A percentile compares a stretch with the other conserved stretches of the same genome.
phyloP scores from a whole-genome alignment of 2,797 vertebrate genomes.

The Macropus fuliginosus region DNA sequence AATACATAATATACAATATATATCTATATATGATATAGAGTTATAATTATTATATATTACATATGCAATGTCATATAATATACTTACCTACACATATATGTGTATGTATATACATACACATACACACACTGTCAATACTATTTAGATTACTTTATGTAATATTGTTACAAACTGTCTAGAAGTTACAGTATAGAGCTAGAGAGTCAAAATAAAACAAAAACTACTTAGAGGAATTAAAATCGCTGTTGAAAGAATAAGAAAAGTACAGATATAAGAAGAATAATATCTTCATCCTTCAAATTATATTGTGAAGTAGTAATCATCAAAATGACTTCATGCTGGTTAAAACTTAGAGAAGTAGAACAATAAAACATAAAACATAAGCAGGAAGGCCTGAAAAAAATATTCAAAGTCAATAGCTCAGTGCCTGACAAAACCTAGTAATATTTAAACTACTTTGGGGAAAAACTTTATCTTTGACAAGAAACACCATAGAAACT shows the following conservation, averaged over 20 bases:
- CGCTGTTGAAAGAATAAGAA: not conserved
- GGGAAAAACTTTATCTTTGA: not conserved
- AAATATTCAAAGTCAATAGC: not conserved
- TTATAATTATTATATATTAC: no score
- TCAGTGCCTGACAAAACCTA: not conserved
- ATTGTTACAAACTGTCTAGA: not conserved
- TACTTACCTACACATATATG: no score
- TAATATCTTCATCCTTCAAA: not conserved
- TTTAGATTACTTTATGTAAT: not conserved
- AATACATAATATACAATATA: no score
- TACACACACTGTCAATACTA: not conserved
- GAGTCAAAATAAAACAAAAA: not conserved
- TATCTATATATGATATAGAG: no score
- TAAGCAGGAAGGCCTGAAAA: not conserved
- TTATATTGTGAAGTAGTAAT: not conserved
- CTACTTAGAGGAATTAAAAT: not conserved
- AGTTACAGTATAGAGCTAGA: not conserved
- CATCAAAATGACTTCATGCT: not conserved
- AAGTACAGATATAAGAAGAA: not conserved
- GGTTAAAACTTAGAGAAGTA: not conserved
- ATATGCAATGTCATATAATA: no score
- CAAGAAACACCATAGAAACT: not conserved
- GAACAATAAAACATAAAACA: not conserved
- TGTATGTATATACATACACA: no score
- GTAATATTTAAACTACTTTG: not conserved